Conservation (phyloP, 2,888 invertebrate species). For the Carcina quercana region DNA sequence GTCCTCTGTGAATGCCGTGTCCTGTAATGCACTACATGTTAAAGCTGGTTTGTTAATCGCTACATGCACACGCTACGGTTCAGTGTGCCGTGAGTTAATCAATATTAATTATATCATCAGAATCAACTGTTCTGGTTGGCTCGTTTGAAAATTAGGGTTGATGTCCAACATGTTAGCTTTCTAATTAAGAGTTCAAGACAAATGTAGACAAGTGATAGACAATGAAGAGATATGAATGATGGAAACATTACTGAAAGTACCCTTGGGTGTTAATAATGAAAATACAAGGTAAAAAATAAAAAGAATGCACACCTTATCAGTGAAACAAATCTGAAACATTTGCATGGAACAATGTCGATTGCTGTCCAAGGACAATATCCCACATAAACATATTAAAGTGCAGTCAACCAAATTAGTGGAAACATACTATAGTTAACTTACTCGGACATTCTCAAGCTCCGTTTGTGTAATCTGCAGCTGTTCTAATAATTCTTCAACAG, state of each 20-base stretch:
- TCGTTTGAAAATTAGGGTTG: constrained; percentile 11
- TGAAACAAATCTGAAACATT: too few species aligned
- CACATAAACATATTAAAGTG: background rate
- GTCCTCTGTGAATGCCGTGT: constrained; percentile 80
- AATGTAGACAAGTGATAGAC: constrained; percentile 4
- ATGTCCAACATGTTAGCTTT: constrained; percentile 18
- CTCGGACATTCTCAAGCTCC: constrained; percentile 91
- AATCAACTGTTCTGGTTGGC: background rate
- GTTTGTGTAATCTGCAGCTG: constrained; percentile 89
- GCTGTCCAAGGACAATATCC: background rate
- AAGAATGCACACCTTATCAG: too few species aligned
- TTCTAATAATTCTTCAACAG: constrained; percentile 86
- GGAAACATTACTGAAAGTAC: constrained; percentile 3
- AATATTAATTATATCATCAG: background rate
- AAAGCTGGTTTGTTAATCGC: constrained; percentile 65
- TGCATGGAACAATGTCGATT: too few species aligned
- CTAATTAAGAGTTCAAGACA: constrained; percentile 4
- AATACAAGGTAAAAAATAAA: too few species aligned
- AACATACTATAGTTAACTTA: constrained; percentile 60
- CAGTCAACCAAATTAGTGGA: constrained; percentile 1
- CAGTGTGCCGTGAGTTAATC: constrained; percentile 1
- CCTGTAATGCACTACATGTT: constrained; percentile 78
- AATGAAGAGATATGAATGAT: too few species aligned
- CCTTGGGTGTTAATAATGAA: too few species aligned
- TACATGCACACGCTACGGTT: constrained; percentile 55